Evolutionary conservation across 2,888 invertebrate species (phyloP), one percentile per base, ranked within the genome.

Genomic region (Andrena bucephala): DNA sequence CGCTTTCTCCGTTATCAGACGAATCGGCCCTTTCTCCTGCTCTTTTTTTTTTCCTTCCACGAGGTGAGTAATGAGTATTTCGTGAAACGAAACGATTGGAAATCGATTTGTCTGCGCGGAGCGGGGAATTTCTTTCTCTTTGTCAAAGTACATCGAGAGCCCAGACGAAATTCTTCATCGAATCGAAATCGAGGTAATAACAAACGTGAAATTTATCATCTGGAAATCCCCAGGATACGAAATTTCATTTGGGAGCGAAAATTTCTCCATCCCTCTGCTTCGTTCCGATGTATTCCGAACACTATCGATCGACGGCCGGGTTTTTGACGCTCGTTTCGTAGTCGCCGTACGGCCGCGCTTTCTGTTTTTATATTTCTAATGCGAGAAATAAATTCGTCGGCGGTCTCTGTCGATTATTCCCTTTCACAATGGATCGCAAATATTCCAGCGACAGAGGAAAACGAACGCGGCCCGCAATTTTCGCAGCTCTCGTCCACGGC

Each of bases 11-110:
- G 42, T 57, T 65, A 60, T 71, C 71, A 60, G 50, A 36, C 16
- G 67, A 50, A 66, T 31, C 33, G 33, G 4, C 42, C 42, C 24
- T 65, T 66, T 10, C 42, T 10, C 24, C 10, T 60, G 68, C 10
- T 42, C 16, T 16, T 36, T 66, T 24, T 27, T 36, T 63, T 54
- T 29, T 63, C 20, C 76, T 63, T 29, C 63, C 63, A 29, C 36
- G 27, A 76, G 70, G 54, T 76, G 76, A 76, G 48, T 76, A 76
- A 76, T 27, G 76, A 76, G 63, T 54, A 69, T 70, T 76, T 76
- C 70, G 76, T 70, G 76, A 54, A 60, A 62, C 52, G 68, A 52
- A 62, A 62, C 68, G 68, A 76, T 76, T 54, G 76, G 76, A 62
- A 69, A 76, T 69, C 76, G 76, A 76, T 76, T 76, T 76, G 75